Conservation (phyloP, 1,140 invertebrate species). For the Chrysoperla carnea region DNA sequence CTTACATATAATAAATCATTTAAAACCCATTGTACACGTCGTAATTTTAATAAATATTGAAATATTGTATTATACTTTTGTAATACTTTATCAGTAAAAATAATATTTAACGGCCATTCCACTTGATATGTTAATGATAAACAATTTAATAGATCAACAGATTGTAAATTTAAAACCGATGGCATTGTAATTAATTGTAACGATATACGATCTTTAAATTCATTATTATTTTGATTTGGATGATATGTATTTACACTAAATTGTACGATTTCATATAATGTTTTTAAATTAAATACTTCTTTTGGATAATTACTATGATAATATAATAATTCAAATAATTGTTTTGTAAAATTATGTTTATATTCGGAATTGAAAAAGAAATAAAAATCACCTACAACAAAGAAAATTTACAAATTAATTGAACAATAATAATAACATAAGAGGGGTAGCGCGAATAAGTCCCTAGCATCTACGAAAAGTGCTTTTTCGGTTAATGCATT, state of each 20-base stretch:
- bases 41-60: slow-evolving; percentile 52
- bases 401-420: too few relatives aligned
- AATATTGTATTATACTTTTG: slow-evolving; percentile 52
- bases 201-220: slow-evolving; percentile 34
- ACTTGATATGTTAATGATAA: slow-evolving; percentile 48
- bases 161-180: slow-evolving; percentile 33
- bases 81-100: slow-evolving; percentile 47
- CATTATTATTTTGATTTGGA: slow-evolving; percentile 24
- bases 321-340: slow-evolving; percentile 42
- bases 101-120: slow-evolving; percentile 58
- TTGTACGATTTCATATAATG: slow-evolving; percentile 43
- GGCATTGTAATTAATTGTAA: slow-evolving; percentile 36
- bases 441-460: too few relatives aligned
- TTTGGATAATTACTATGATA: slow-evolving; percentile 32
- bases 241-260: slow-evolving; percentile 27
- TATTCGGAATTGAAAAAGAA: slow-evolving; percentile 29
- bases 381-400: slow-evolving; percentile 38
- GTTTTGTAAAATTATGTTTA: slow-evolving; percentile 42
- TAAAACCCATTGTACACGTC: slow-evolving; percentile 49
- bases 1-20: slow-evolving; percentile 42
- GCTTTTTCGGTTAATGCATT: too few relatives aligned
- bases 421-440: too few relatives aligned
- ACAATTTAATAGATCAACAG: slow-evolving; percentile 43
- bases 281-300: slow-evolving; percentile 47
- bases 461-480: too few relatives aligned